These are phyloP conservation scores for Conchocele bisecta DNA, from an alignment of 2,888 invertebrate species.

Conservation along the genomic window DNA sequence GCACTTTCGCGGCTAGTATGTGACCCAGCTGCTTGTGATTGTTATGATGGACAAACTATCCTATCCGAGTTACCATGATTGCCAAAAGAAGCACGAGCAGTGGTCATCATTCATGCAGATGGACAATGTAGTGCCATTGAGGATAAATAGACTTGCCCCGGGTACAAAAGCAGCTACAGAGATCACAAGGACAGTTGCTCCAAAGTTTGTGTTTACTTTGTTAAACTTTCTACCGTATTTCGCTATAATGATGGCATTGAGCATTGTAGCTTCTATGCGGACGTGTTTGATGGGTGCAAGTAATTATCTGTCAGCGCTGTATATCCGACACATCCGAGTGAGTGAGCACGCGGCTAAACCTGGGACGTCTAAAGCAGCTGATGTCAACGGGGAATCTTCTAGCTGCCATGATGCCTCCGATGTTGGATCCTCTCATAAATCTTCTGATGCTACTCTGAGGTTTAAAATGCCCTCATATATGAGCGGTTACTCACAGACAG, in stretches of 20 bases:
- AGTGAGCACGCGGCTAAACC: background rate
- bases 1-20: background rate
- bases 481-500: background rate
- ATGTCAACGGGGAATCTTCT: background rate
- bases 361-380: background rate
- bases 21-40: background rate
- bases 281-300: background rate
- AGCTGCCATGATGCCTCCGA: background rate
- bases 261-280: background rate
- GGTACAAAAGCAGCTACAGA: no score
- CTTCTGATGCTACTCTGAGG: background rate
- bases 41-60: constrained; percentile 1
- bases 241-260: background rate
- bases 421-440: background rate
- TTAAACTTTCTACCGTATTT: no score
- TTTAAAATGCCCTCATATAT: background rate
- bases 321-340: background rate
- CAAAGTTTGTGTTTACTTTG: no score
- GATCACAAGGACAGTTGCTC: background rate
- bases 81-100: constrained; percentile 4
- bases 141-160: background rate
- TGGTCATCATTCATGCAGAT: constrained; percentile 12
- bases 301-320: no score
- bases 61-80: background rate
- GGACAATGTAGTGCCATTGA: background rate